Evolutionary conservation across 2,888 invertebrate species (phyloP), one percentile per base, ranked within the genome.

Genomic region (Heliothis peltigera): DNA sequence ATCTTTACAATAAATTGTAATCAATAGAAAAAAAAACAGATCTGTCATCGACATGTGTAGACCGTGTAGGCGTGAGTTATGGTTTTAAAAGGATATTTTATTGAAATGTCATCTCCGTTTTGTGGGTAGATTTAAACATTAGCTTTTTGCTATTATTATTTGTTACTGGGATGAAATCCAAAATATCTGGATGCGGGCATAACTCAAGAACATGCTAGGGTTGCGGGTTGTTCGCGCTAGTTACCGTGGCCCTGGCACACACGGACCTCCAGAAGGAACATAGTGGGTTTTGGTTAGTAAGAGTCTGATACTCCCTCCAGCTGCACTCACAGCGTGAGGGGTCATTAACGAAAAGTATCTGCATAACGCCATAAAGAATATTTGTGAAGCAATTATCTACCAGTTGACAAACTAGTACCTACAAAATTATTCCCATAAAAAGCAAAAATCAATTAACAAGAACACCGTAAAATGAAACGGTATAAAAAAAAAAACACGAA

Each of bases 401-500:
- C 28, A 39, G 18, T n/a, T 70, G 71, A 58, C 2, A 15, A 35
- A 67, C 58, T 46, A 55, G 39, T 55, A 3, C 1, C n/a, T n/a
- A n/a, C n/a, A n/a, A n/a, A 42, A 18, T 42, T 46, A 47, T 55
- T 52, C 52, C 7, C 42, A 57, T 42, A 21, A 52, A 59, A 71
- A 46, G 3, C 51, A n/a, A 17, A 64, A 71, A 67, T 66, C 76
- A 54, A 77, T 74, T 67, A 19, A 43, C 43, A 2, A 67, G 59
- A 64, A 56, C 54, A 64, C 52, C 69, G 66, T 64, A 44, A 60
- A 64, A 69, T 75, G 72, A 72, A 70, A 68, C 56, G 63, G 66
- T 64, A 64, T 43, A 28, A n/a, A 44, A 49, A 52, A 60, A 75
- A 77, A 79, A 77, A 60, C 53, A 54, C 53, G 46, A 53, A 65